Evolutionary conservation across 2,113 vertebrate genomes (phyloP), one percentile per base, ranked within the genome.

Genomic region (Cavia porcellus): DNA sequence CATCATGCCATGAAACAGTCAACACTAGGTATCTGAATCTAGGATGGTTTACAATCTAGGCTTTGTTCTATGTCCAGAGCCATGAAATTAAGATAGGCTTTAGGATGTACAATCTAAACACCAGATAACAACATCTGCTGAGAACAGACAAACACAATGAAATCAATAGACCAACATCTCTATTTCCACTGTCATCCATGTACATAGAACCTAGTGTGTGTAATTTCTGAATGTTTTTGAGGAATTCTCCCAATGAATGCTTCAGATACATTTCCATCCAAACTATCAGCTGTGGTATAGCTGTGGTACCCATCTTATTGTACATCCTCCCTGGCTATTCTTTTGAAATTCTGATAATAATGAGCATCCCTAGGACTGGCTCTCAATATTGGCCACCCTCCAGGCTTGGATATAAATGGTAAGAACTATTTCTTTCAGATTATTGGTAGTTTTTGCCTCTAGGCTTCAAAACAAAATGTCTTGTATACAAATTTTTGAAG

Each of bases 291-390:
- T 79, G 1, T 3, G 12, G 35, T 32, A 7, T 9, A 55, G 7
- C 32, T 1, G 4, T 55, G 19, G 38, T 30, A n/a, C 19, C 52
- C 45, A 68, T 57, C 47, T 85, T 1, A 0, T 47, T 83, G 22
- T 86, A 28, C 19, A 64, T 57, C 35, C 64, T 52, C 32, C 77
- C 59, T 68, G 1, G 7, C 74, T 81, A 11, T 90, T 19, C 7
- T 93, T 88, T 88, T 19, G 20, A 96, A 95, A 28, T 50, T 32
- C 35, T n/a, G 19, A 47, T 47, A 64, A 83, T 20, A 62, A 70
- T 62, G 45, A 32, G 7, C 47, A 89, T 15, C 10, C 75, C 86
- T 28, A 83, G 9, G 6, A 9, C 3, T 42, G 19, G 30, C 35
- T 74, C 57, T 75, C 61, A 95, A 3, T 61, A 35, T 11, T 38